These are phyloP conservation scores for Peromyscus leucopus DNA, from an alignment of 2,113 vertebrate genomes.

Conservation along the genomic window DNA sequence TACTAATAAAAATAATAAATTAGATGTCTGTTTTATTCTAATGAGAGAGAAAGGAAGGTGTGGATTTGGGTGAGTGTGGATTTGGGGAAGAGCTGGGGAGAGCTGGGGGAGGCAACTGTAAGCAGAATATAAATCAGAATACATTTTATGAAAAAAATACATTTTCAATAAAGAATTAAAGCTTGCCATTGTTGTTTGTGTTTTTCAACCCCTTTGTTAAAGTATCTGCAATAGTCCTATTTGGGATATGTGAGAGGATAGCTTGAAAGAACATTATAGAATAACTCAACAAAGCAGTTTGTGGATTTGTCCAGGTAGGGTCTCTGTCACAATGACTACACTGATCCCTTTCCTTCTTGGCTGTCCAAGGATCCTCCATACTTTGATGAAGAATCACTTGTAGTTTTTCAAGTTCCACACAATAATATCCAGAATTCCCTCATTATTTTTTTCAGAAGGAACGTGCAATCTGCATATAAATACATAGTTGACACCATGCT, in stretches of 20 bases:
- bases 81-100: neutral
- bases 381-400: neutral
- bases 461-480: neutral
- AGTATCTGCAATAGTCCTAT: neutral
- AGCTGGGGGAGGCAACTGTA: neutral
- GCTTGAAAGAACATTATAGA: neutral
- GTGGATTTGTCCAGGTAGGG: neutral
- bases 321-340: neutral
- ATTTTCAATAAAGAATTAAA: neutral
- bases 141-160: neutral
- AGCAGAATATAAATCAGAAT: neutral
- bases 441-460: conserved; percentile 11
- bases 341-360: neutral
- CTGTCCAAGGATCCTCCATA: neutral
- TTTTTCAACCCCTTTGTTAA: neutral
- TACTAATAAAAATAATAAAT: neutral
- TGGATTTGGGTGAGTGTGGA: neutral
- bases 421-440: neutral
- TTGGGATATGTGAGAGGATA: neutral
- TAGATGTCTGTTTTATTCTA: neutral
- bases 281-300: neutral
- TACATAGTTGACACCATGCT: neutral
- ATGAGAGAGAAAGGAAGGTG: neutral
- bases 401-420: neutral
- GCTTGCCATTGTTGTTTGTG: neutral